Base-by-base conservation (phyloP, 1,140 invertebrate genomes). In the Leptoteleia sp. region DNA sequence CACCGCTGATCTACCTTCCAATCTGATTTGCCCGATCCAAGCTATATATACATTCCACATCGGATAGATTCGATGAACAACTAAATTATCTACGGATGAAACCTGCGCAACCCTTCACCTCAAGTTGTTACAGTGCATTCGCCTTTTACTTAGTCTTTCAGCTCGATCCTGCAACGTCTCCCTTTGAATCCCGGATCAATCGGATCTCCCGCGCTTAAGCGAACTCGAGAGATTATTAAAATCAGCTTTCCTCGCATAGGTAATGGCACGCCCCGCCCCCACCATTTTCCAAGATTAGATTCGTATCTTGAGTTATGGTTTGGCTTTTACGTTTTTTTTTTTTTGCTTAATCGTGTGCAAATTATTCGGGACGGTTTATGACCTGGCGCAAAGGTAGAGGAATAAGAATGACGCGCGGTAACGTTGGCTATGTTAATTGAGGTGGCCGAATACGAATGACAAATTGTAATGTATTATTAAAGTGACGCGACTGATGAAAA, bases 141-240 rank as follows among this genome's bases (percentile, higher is more conserved):
- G 9, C 11, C 25, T 65, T 65, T 59, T 57, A 75, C 43, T 65
- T 43, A 35, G 19, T 75, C n/a, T 67, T 65, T 52, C 54, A 52
- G 35, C 31, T 11, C 33, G 6, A 4, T 0, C 19, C 37, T 12
- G 29, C 9, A 43, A 22, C 50, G 37, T 75, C 45, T 40, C 31
- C 31, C 25, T 68, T 68, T 61, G 40, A 62, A 68, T 65, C n/a
- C 42, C 27, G 11, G 35, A 33, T 48, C 59, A 59, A 75, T 65
- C 42, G 70, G 59, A 65, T 75, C n/a, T 65, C 16, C 42, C 42
- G 11, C 55, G 29, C 70, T 64, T 55, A 64, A 64, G 16, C 52
- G 25, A 76, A 61, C 72, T 48, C 25, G 25, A 67, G 57, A 75
- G 52, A 75, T 75, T 75, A 75, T 75, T 65, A 55, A 75, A 65